Evolutionary conservation across 2,888 invertebrate genomes (phyloP).

Genomic region (Argyresthia goedartella): DNA sequence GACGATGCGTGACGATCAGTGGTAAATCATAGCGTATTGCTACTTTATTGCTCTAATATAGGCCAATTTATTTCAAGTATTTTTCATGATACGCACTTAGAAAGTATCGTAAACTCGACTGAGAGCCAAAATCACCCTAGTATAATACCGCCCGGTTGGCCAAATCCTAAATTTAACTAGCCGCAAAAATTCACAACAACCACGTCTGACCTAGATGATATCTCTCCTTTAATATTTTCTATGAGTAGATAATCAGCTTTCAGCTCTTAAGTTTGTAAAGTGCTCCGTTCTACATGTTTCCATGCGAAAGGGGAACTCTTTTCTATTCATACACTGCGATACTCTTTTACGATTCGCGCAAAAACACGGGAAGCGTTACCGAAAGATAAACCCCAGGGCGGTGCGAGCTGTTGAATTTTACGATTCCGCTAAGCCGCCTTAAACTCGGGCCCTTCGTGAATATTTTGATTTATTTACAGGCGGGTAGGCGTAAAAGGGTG

Average conservation of each 20-base stretch:
- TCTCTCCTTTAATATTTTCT: slow-evolving; percentile 18
- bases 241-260: slow-evolving; percentile 50
- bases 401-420: slow-evolving; percentile 68
- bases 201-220: neutral
- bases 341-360: slow-evolving; percentile 65
- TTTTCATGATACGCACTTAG: too few relatives aligned
- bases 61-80: too few relatives aligned
- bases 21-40: neutral
- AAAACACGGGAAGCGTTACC: slow-evolving; percentile 56
- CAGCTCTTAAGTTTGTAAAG: slow-evolving; percentile 50
- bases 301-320: slow-evolving; percentile 49
- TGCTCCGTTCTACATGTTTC: slow-evolving; percentile 49
- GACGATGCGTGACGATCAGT: too few relatives aligned
- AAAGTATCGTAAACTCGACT: too few relatives aligned
- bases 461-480: slow-evolving; percentile 72
- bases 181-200: neutral
- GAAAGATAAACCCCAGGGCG: slow-evolving; percentile 61
- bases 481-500: slow-evolving; percentile 64
- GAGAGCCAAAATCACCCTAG: too few relatives aligned
- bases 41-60: too few relatives aligned
- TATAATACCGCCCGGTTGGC: too few relatives aligned
- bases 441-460: slow-evolving; percentile 69
- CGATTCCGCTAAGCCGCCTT: slow-evolving; percentile 69
- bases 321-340: slow-evolving; percentile 62
- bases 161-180: too few relatives aligned